Base-by-base conservation (phyloP, 1,140 invertebrate genomes). In the Brachionus paranguensis region DNA sequence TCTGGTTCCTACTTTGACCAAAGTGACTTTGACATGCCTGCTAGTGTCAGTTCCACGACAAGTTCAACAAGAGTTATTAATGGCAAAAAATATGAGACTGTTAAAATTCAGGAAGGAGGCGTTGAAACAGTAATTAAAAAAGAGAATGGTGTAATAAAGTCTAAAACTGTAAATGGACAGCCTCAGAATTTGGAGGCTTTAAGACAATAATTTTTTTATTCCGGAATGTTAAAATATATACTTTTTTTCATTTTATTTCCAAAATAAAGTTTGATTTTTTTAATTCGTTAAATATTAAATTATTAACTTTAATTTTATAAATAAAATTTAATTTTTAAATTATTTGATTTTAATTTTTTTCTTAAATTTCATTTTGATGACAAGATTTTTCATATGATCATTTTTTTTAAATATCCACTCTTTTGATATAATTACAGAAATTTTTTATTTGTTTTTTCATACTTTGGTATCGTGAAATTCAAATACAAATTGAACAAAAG, bases 51-150 rank as follows among this genome's bases (percentile, higher is more conserved):
- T 72, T 41, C 33, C 11, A 41, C 29, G 7, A 20, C 33, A 3
- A 72, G 68, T 72, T 72, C 68, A 20, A 72, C 68, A 3, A n/a
- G 37, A 17, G 5, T 41, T 43, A n/a, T 72, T 17, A 72, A 72
- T 43, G 68, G 68, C 14, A 72, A 24, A 72, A 72, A 45, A 20
- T 72, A 47, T 17, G 68, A 72, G 68, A 72, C 68, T 43, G 43
- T 72, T 8, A 37, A 43, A 41, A 72, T 72, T 43, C 68, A 72
- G 20, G 68, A 72, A 43, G 37, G 68, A 17, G 37, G 37, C 17
- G 68, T 72, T n/a, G 68, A 72, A 12, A 72, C 68, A 37, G 33
- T 72, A 7, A 72, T 72, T 43, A 72, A 43, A 72, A 72, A 72
- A 72, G 68, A 72, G 24, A 43, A 72, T 72, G 68, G 68, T 41